Conservation (phyloP, 2,888 invertebrate genomes). For the Cephus nigrinus region DNA sequence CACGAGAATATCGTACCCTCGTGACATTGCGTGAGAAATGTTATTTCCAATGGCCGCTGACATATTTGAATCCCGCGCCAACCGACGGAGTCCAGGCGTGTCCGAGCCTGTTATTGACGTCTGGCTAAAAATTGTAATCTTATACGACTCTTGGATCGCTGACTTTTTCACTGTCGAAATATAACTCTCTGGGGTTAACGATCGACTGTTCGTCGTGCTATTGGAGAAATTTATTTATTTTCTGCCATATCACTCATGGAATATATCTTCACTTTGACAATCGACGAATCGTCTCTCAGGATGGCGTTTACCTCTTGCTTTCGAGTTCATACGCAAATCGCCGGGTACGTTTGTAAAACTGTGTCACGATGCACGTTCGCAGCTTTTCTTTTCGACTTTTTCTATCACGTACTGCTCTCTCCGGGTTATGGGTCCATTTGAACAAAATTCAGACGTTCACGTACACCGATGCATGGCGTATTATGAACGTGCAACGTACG, state of each 20-base stretch:
- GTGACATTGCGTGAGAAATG: background rate
- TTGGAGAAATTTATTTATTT: no score
- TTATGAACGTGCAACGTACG: background rate
- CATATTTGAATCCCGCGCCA: background rate
- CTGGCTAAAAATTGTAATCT: no score
- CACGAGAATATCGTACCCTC: conserved; percentile 25
- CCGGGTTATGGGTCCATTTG: background rate
- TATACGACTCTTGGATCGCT: no score
- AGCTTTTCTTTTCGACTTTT: background rate
- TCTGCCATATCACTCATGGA: background rate
- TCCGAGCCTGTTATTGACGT: no score
- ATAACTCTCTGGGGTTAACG: no score
- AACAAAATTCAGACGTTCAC: background rate
- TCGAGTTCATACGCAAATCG: background rate
- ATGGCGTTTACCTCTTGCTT: background rate
- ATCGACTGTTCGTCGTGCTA: no score
- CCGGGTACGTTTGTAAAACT: background rate
- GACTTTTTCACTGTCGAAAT: no score
- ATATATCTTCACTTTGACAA: background rate
- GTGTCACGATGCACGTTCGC: background rate
- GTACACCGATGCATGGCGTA: background rate
- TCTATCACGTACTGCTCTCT: background rate
- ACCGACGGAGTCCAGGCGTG: background rate
- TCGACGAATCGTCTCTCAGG: background rate
- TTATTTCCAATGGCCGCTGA: background rate